Evolutionary conservation across 2,888 invertebrate species (phyloP).

Genomic region (Coleophora flavipennella): DNA sequence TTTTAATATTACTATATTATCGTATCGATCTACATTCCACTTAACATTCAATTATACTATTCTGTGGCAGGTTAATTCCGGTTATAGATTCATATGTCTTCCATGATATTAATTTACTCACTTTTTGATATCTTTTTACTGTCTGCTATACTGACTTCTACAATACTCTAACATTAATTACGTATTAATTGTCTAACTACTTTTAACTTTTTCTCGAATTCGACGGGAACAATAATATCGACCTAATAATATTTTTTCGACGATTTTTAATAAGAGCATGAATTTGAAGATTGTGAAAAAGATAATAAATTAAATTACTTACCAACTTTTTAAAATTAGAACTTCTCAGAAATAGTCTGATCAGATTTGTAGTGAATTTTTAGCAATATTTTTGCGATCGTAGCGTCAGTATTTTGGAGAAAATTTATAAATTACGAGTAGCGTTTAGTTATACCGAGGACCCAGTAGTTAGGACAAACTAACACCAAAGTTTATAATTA

Average conservation of each 20-base stretch:
- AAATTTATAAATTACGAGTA: slow-evolving; percentile 43
- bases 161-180: background rate
- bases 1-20: too few relatives aligned
- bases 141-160: background rate
- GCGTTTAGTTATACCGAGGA: slow-evolving; percentile 42
- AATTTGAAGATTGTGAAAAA: slow-evolving; percentile 4
- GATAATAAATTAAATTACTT: slow-evolving; percentile 15
- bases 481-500: slow-evolving; percentile 60
- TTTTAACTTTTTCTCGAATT: slow-evolving; percentile 25
- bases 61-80: too few relatives aligned
- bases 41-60: slow-evolving; percentile 10
- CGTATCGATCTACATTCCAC: slow-evolving; percentile 39
- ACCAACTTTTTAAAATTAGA: slow-evolving; percentile 29
- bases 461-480: slow-evolving; percentile 59
- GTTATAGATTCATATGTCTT: slow-evolving; percentile 44
- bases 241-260: slow-evolving; percentile 56
- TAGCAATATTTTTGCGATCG: slow-evolving; percentile 62
- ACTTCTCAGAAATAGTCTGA: slow-evolving; percentile 35
- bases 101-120: slow-evolving; percentile 50
- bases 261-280: slow-evolving; percentile 24
- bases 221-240: slow-evolving; percentile 57
- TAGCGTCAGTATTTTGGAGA: slow-evolving; percentile 65
- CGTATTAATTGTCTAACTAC: slow-evolving; percentile 14
- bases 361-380: slow-evolving; percentile 45
- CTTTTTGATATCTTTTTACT: slow-evolving; percentile 19